Conservation (phyloP, 2,888 invertebrate species). For the Heterodera filipjevi region DNA sequence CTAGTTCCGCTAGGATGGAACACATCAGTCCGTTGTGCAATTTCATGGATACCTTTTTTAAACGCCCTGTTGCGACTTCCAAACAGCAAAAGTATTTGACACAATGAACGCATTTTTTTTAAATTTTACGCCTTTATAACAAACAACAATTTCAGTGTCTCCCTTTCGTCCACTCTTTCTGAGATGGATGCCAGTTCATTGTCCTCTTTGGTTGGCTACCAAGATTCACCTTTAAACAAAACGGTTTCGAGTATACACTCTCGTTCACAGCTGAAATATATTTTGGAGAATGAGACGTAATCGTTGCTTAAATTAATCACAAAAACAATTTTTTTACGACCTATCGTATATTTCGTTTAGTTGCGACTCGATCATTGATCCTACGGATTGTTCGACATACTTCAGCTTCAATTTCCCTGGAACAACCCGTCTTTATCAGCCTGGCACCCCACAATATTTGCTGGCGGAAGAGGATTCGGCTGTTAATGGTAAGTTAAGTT, state of each 20-base stretch:
- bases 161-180: conserved; percentile 9
- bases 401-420: conserved; percentile 10
- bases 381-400: conserved; percentile 28
- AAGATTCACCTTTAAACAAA: conserved; percentile 31
- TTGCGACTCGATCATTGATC: conserved; percentile 32
- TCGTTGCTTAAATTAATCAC: too few species aligned
- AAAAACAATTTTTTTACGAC: neutral
- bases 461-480: conserved; percentile 22
- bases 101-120: conserved; percentile 7
- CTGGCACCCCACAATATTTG: conserved; percentile 24
- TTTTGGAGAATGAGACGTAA: conserved; percentile 30
- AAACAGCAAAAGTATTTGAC: conserved; percentile 15
- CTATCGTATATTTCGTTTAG: conserved; percentile 2
- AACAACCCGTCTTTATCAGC: conserved; percentile 17
- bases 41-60: conserved; percentile 14
- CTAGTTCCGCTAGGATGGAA: neutral
- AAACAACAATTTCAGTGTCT: neutral
- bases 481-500: neutral
- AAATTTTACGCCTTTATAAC: neutral
- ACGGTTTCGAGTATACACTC: conserved; percentile 32
- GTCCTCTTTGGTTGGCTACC: conserved; percentile 32
- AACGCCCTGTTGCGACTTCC: neutral
- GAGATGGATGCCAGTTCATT: conserved; percentile 24
- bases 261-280: conserved; percentile 25
- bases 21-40: conserved; percentile 5